Base-by-base conservation (phyloP, 2,888 invertebrate species). In the Chaitophorus viminalis region DNA sequence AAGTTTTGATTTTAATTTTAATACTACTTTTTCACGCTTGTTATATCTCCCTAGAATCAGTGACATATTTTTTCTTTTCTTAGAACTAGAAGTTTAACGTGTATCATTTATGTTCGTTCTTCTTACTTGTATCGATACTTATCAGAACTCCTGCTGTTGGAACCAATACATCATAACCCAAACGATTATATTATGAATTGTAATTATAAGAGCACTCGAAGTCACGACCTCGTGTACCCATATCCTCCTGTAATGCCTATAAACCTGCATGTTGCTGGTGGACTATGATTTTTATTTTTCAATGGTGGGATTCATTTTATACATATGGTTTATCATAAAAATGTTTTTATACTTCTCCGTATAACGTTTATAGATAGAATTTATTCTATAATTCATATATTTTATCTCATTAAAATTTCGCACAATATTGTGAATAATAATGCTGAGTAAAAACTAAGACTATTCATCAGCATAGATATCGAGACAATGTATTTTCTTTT, bases 151-250 rank as follows among this genome's bases (percentile, higher is more conserved):
- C 70, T 52, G 82, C 82, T 82, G 82, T 72, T 72, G 82, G 52
- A 82, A 82, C 72, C 72, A 82, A 72, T 82, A 82, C 72, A 72
- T 82, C 82, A 82, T 82, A 72, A 54, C 39, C 52, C 25, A 70
- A 65, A 82, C 72, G 72, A 72, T 72, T 72, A 82, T 33, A 18
- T 33, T 82, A 72, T 52, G 52, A 54, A 52, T 52, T 72, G 72
- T 82, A 82, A 82, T 82, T 82, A 72, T 72, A 72, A 82, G 72
- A 82, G 46, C 72, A 72, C 82, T 82, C n/a, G 25, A 6, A 72
- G 82, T 82, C 82, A 82, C 82, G 82, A 82, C 82, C 54, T 82
- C 82, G 82, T 33, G 33, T 82, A 52, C 6, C 4, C 25, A 21
- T 25, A 60, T 60, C 72, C 52, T 60, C 72, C 52, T 72, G 72